Evolutionary conservation across 2,797 vertebrate genomes (phyloP).

Genomic region (Chanos chanos): DNA sequence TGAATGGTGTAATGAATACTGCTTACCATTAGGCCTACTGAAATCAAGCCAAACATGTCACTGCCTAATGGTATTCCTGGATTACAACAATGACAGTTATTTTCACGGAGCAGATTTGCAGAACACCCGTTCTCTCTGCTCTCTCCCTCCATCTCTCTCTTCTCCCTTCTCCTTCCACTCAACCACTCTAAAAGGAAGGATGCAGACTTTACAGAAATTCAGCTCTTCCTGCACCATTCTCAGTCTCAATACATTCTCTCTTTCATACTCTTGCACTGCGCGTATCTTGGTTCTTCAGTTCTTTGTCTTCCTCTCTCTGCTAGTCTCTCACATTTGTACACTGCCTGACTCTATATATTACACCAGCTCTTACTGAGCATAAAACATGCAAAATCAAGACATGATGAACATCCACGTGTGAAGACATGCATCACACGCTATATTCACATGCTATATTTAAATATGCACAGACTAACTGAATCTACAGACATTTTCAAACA

Average conservation of each 20-base stretch:
- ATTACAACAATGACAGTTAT: constrained; percentile 15
- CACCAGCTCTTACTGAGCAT: too few species aligned
- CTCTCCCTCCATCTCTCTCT: constrained; percentile 24
- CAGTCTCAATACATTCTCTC: constrained; percentile 49
- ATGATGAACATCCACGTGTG: not conserved
- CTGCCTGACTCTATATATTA: too few species aligned
- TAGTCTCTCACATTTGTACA: not conserved
- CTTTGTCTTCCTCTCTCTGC: not conserved
- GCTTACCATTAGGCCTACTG: too few species aligned
- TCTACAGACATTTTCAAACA: not conserved
- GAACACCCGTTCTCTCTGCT: constrained; percentile 15
- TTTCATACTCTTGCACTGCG: constrained; percentile 4
- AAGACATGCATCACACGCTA: not conserved
- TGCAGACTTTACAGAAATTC: constrained; percentile 59
- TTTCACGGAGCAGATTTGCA: not conserved
- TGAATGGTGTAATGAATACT: too few species aligned
- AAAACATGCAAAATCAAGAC: constrained; percentile 13
- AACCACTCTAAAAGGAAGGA: constrained; percentile 55
- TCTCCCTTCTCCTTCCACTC: constrained; percentile 32
- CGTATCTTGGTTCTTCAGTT: constrained; percentile 1
- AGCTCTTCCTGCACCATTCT: constrained; percentile 51
- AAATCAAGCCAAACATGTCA: constrained; percentile 13
- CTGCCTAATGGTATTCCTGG: not conserved
- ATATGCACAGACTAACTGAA: not conserved
- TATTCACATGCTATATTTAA: not conserved